Percentiles rank a stretch among this genome's conserved stretches.
phyloP scores from a whole-genome alignment of 2,888 invertebrate species.

The Stegana nigrithorax region DNA sequence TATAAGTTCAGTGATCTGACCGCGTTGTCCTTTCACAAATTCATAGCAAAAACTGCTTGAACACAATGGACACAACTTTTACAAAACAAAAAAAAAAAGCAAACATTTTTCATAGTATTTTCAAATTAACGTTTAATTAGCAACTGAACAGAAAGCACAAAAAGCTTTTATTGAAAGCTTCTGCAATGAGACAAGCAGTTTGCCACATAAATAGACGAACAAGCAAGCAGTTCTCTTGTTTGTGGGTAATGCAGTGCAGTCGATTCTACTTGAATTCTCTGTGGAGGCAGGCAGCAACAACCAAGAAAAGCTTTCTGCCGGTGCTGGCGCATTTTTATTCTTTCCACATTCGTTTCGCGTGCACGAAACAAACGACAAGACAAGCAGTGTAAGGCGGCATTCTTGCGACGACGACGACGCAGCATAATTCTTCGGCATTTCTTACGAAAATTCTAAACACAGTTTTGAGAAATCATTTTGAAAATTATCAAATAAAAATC shows the following conservation, averaged over 20 bases:
- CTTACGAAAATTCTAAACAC: conserved; percentile 9
- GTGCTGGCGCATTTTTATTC: background rate
- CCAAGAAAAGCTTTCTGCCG: background rate
- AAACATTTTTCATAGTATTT: too few species aligned
- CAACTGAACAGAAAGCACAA: background rate
- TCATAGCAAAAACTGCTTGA: too few species aligned
- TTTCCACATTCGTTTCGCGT: conserved; percentile 38
- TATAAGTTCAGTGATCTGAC: too few species aligned
- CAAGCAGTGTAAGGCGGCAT: conserved; percentile 18
- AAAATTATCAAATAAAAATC: background rate
- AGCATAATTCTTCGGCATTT: conserved; percentile 4
- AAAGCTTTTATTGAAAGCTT: background rate
- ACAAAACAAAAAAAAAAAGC: too few species aligned
- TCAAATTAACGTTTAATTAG: too few species aligned
- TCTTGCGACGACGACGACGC: background rate
- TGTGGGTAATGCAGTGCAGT: conserved; percentile 3
- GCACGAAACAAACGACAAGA: conserved; percentile 31
- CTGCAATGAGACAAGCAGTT: background rate
- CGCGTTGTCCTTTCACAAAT: too few species aligned
- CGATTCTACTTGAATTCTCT: too few species aligned
- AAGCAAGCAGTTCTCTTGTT: too few species aligned
- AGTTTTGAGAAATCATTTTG: background rate
- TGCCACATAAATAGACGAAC: too few species aligned
- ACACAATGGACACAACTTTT: too few species aligned
- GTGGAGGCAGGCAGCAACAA: background rate